Conservation (phyloP, 2,888 invertebrate species). For the Coecobrya sp. region DNA sequence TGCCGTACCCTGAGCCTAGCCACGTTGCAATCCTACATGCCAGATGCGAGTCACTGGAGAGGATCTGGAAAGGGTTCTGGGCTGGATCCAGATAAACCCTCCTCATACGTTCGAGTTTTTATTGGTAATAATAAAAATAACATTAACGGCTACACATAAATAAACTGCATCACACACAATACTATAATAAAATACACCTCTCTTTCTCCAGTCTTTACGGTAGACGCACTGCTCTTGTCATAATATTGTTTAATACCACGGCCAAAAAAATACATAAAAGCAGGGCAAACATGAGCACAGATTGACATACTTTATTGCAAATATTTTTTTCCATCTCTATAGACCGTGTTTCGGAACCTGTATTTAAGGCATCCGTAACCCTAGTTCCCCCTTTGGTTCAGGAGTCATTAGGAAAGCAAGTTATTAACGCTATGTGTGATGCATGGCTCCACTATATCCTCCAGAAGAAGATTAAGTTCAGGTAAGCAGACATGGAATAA, state of each 20-base stretch:
- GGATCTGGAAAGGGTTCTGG: slow-evolving; percentile 88
- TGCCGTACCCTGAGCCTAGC: slow-evolving; percentile 93
- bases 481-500: slow-evolving; percentile 87
- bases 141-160: slow-evolving; percentile 34
- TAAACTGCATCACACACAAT: slow-evolving; percentile 15
- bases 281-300: slow-evolving; percentile 21
- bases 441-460: slow-evolving; percentile 96
- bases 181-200: neutral
- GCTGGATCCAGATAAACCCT: slow-evolving; percentile 88
- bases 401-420: slow-evolving; percentile 92
- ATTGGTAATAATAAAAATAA: slow-evolving; percentile 89
- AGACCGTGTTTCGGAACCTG: slow-evolving; percentile 93
- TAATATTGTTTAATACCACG: slow-evolving; percentile 26
- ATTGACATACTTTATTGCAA: slow-evolving; percentile 10
- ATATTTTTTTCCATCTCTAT: slow-evolving; percentile 81
- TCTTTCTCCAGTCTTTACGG: neutral
- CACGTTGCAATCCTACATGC: slow-evolving; percentile 94
- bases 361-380: slow-evolving; percentile 91
- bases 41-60: slow-evolving; percentile 91
- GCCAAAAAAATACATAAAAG: slow-evolving; percentile 15
- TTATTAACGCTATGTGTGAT: slow-evolving; percentile 94
- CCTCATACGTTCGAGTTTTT: slow-evolving; percentile 92
- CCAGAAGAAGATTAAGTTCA: slow-evolving; percentile 94
- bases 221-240: neutral
- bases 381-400: slow-evolving; percentile 88